Percentiles rank a stretch among this genome's conserved stretches.
Evolutionary conservation across 2,888 invertebrate genomes (phyloP).

Genomic region (Melieria crassipennis): DNA sequence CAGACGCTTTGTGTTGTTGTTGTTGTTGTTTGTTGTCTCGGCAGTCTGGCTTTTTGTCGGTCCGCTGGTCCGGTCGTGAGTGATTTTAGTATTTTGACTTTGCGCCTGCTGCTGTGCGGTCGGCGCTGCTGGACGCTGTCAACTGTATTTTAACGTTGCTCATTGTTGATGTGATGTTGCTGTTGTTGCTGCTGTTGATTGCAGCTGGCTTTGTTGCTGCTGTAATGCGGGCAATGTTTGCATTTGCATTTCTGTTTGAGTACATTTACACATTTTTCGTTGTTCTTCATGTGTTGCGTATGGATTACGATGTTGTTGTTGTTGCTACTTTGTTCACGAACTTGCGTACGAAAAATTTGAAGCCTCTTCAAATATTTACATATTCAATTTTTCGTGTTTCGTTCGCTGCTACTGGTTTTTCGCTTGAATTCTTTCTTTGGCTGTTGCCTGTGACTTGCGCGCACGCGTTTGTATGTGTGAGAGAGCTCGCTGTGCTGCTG

Average conservation of each 20-base stretch:
- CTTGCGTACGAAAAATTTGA: constrained; percentile 29
- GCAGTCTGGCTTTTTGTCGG: neutral
- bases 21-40: neutral
- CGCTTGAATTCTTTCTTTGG: neutral
- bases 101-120: too few species aligned
- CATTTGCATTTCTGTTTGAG: too few species aligned
- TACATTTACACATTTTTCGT: neutral
- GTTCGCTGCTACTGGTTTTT: neutral
- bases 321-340: constrained; percentile 35
- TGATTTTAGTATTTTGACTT: too few species aligned
- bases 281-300: neutral
- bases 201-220: neutral
- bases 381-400: constrained; percentile 22
- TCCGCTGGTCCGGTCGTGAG: too few species aligned
- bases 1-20: constrained; percentile 7
- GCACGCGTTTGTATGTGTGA: constrained; percentile 4
- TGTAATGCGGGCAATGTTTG: neutral
- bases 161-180: neutral
- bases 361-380: constrained; percentile 34
- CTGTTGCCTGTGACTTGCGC: neutral
- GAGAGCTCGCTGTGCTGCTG: neutral
- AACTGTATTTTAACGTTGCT: too few species aligned
- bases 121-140: too few species aligned
- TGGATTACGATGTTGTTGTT: constrained; percentile 8
- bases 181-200: constrained; percentile 3